Percentiles rank a stretch among this genome's conserved stretches.
phyloP scores from a whole-genome alignment of 2,113 vertebrate species.

The Formicarius rufipectus region DNA sequence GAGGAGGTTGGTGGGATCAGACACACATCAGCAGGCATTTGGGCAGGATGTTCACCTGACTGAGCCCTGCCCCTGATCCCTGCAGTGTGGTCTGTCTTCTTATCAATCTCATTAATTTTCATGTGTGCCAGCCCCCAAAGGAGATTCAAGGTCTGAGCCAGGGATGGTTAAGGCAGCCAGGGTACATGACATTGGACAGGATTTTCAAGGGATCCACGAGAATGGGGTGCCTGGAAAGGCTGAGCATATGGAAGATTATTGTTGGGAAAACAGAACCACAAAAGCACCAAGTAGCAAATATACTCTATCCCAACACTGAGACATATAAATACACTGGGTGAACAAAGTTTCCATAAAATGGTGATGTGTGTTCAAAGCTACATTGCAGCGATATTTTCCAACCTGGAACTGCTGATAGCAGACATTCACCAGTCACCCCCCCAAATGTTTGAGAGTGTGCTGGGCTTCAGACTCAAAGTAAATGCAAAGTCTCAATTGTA shows the following conservation, averaged over 20 bases:
- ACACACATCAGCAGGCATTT: rapidly evolving
- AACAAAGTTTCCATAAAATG: background rate
- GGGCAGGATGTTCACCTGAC: rapidly evolving
- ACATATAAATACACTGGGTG: background rate
- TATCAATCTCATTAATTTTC: background rate
- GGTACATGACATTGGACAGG: background rate
- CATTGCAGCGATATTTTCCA: background rate
- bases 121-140: background rate
- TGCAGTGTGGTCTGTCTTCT: background rate
- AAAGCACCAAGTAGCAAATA: background rate
- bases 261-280: background rate
- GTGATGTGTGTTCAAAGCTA: background rate
- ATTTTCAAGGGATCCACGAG: background rate
- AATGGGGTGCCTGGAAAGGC: background rate
- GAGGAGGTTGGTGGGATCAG: background rate
- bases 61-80: background rate
- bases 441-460: background rate
- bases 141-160: background rate
- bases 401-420: background rate
- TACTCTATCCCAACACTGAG: background rate
- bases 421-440: background rate
- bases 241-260: background rate
- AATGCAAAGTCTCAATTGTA: background rate
- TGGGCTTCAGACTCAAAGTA: background rate
- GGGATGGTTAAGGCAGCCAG: background rate